These are phyloP conservation scores for Oopsacas minuta DNA, from an alignment of 37 sponge, comb jelly and placozoan species.

Conservation along the genomic window DNA sequence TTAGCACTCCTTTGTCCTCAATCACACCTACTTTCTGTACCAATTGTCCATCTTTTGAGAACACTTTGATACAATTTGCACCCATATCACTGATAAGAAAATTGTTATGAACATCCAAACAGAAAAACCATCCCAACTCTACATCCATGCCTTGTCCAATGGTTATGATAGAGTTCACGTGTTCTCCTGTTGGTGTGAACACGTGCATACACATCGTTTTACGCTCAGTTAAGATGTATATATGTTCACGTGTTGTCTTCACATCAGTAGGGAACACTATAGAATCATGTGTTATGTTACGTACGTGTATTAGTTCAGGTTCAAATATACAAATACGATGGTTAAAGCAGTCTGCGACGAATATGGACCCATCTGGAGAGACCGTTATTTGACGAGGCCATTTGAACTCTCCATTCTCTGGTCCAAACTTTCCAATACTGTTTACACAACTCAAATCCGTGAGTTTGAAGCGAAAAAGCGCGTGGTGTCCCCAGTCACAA, in stretches of 20 bases:
- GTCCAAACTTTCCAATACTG: not conserved
- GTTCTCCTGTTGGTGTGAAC: not conserved
- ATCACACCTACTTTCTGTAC: not conserved
- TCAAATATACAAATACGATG: not conserved
- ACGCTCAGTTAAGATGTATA: not conserved
- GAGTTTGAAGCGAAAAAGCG: not conserved
- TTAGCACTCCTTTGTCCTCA: not conserved
- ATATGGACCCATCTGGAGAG: not conserved
- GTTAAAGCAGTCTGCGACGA: not conserved
- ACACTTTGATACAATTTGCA: not conserved
- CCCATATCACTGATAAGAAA: conserved; percentile 6
- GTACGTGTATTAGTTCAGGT: not conserved
- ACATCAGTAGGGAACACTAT: not conserved
- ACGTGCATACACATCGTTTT: not conserved
- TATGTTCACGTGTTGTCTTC: not conserved
- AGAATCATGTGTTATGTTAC: not conserved
- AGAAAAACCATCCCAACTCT: not conserved
- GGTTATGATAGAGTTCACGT: not conserved
- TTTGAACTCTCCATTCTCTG: not conserved
- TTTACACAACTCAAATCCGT: not conserved
- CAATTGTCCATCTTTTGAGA: not conserved
- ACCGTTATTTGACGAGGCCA: not conserved
- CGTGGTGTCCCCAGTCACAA: not conserved
- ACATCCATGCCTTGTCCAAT: not conserved
- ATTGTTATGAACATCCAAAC: not conserved